These are phyloP conservation scores for Bombus impatiens DNA, from an alignment of 1,140 invertebrate genomes.

Conservation along the genomic window DNA sequence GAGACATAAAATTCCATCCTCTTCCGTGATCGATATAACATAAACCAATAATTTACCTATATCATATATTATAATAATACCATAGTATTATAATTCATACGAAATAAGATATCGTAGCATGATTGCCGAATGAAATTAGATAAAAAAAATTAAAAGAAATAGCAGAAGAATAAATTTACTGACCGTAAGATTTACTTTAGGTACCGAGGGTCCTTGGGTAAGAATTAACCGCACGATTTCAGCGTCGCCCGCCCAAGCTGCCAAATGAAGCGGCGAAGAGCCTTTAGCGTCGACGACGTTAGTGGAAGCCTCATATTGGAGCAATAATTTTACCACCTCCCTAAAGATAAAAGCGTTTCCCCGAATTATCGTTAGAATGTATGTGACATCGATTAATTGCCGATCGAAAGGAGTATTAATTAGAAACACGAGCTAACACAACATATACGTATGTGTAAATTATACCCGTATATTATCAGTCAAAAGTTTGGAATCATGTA, in stretches of 20 bases:
- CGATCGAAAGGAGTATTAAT: slow-evolving; percentile 20
- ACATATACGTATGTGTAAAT: too few relatives aligned
- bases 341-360: slow-evolving; percentile 82
- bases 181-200: slow-evolving; percentile 92
- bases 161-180: slow-evolving; percentile 69
- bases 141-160: slow-evolving; percentile 8
- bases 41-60: background rate
- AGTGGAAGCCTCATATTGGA: slow-evolving; percentile 94
- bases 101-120: background rate
- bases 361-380: slow-evolving; percentile 45
- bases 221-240: slow-evolving; percentile 92
- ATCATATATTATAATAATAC: too few relatives aligned
- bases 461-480: too few relatives aligned
- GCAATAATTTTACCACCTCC: slow-evolving; percentile 92
- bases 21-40: too few relatives aligned
- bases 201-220: slow-evolving; percentile 88
- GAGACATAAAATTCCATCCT: background rate
- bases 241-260: slow-evolving; percentile 94
- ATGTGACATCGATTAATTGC: slow-evolving; percentile 29
- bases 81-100: background rate
- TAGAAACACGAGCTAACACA: background rate
- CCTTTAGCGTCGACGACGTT: slow-evolving; percentile 93
- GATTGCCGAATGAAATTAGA: background rate
- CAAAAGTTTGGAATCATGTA: too few relatives aligned
- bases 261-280: slow-evolving; percentile 93